Evolutionary conservation across 2,797 vertebrate genomes (phyloP).

Genomic region (Gymnoscopelus microlampas): DNA sequence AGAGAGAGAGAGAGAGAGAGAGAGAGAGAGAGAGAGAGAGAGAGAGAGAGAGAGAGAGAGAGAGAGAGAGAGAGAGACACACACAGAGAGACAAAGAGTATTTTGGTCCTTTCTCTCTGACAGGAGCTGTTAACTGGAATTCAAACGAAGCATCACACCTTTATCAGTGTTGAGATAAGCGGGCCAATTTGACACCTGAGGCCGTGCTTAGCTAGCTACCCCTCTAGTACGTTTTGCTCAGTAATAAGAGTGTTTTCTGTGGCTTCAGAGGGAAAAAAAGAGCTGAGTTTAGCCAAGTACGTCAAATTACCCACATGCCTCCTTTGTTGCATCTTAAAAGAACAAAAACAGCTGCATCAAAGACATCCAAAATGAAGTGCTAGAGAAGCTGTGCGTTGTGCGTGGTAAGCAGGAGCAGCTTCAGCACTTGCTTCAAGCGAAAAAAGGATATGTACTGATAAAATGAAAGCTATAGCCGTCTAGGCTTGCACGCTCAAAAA

Average conservation of each 20-base stretch:
- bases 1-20: constrained; percentile 24
- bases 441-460: constrained; percentile 28
- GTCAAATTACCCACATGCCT: constrained; percentile 51
- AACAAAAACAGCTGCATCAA: constrained; percentile 37
- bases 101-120: constrained; percentile 39
- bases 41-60: constrained; percentile 27
- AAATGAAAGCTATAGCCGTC: not conserved
- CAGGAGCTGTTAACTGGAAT: constrained; percentile 30
- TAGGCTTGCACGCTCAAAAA: not conserved
- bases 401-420: constrained; percentile 29
- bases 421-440: constrained; percentile 33
- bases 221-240: constrained; percentile 45
- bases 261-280: constrained; percentile 17
- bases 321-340: constrained; percentile 44
- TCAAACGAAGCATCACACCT: constrained; percentile 41
- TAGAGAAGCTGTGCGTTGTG: constrained; percentile 41
- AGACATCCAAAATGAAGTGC: constrained; percentile 43
- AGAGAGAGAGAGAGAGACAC: constrained; percentile 25
- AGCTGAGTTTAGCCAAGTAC: constrained; percentile 39
- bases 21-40: constrained; percentile 28
- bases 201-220: constrained; percentile 40
- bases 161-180: constrained; percentile 51
- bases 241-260: constrained; percentile 59
- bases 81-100: constrained; percentile 32
- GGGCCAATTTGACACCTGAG: constrained; percentile 50